A percentile compares a stretch with the other conserved stretches of the same genome.
Evolutionary conservation across 2,797 vertebrate species (phyloP).

Genomic region (Eremophila alpestris): DNA sequence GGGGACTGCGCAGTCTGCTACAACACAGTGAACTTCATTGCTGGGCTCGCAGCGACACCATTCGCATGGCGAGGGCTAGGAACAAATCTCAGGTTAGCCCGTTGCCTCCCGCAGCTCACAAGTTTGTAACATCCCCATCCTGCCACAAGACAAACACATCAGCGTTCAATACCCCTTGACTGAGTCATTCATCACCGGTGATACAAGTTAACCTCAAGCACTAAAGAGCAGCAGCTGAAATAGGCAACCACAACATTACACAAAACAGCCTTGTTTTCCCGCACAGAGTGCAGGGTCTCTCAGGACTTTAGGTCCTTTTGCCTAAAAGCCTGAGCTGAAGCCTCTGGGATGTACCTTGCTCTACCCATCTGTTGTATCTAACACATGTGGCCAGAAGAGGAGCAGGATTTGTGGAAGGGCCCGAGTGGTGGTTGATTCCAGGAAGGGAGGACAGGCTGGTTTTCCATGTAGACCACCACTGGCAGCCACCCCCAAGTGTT

Average conservation of each 20-base stretch:
- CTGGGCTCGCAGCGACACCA: conserved; percentile 99
- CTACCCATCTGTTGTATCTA: not conserved
- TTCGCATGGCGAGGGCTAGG: conserved; percentile 98
- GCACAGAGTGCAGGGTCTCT: fast-evolving
- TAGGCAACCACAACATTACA: not conserved
- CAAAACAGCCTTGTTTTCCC: not conserved
- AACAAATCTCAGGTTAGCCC: conserved; percentile 83
- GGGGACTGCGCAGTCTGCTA: conserved; percentile 98
- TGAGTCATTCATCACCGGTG: conserved; percentile 8
- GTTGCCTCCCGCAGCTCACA: conserved; percentile 72
- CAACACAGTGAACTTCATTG: conserved; percentile 99
- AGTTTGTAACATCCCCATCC: conserved; percentile 72
- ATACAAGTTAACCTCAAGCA: not conserved
- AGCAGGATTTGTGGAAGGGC: not conserved
- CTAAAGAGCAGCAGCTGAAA: not conserved
- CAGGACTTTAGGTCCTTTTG: not conserved
- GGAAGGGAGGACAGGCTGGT: not conserved
- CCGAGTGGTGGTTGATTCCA: not conserved
- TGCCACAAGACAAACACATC: conserved; percentile 71
- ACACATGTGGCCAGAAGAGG: not conserved
- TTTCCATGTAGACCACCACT: not conserved
- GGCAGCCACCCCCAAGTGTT: not conserved
- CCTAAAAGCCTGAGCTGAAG: not conserved
- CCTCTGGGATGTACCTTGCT: not conserved
- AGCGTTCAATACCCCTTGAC: conserved; percentile 38